A percentile compares a stretch with the other conserved stretches of the same genome.
Conservation (phyloP, 2,888 invertebrate species). For the Parnassius mnemosyne region DNA sequence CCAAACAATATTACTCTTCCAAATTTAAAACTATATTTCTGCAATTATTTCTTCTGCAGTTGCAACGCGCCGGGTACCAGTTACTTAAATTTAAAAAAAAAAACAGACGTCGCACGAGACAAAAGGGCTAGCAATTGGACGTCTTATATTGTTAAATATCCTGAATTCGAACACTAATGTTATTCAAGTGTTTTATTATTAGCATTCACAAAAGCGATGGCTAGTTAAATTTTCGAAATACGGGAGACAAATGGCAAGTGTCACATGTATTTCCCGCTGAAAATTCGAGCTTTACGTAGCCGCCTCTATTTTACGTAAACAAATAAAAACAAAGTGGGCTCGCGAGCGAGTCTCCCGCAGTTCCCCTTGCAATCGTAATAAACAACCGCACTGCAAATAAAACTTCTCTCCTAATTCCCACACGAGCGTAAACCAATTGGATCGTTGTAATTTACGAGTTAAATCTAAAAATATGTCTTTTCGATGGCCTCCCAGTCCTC, state of each 20-base stretch:
- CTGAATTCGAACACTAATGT: too few species aligned
- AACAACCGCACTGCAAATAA: conserved; percentile 71
- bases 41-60: too few species aligned
- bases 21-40: too few species aligned
- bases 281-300: conserved; percentile 4
- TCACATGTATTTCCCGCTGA: conserved; percentile 5
- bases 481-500: conserved; percentile 63
- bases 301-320: conserved; percentile 15
- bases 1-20: too few species aligned
- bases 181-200: too few species aligned
- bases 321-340: conserved; percentile 25
- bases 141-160: too few species aligned
- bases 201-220: too few species aligned
- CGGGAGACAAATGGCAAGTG: background rate
- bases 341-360: conserved; percentile 16
- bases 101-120: too few species aligned
- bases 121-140: too few species aligned
- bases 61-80: too few species aligned
- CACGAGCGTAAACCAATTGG: conserved; percentile 78
- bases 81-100: too few species aligned
- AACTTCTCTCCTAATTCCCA: conserved; percentile 66
- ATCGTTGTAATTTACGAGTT: conserved; percentile 77
- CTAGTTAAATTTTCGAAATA: too few species aligned
- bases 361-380: conserved; percentile 35
- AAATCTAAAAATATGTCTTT: conserved; percentile 80